Evolutionary conservation across 2,113 vertebrate species (phyloP), one percentile per base, ranked within the genome.

Genomic region (Campylorhamphus procurvoides): DNA sequence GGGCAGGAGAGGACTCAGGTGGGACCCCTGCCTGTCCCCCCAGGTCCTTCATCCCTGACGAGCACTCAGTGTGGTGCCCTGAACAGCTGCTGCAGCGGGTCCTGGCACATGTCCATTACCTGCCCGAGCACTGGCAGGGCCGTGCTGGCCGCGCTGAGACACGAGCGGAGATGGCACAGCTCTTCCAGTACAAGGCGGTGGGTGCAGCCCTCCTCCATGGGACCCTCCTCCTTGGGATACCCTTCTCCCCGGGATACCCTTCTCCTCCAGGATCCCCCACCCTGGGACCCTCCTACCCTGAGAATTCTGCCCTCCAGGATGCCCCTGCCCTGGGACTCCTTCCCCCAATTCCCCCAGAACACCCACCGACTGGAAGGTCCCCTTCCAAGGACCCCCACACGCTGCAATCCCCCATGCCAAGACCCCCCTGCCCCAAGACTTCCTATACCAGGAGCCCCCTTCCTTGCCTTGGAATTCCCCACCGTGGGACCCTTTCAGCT

Each of bases 121-220:
- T 99, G 99, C 99, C 99, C 8, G 99, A 99, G 97, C 99, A 99
- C 97, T 99, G 99, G 99, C 99, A 99, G 97, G 99, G 99, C 96
- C 99, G 98, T 17, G 99, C 99, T 77, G 98, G 99, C 91, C 98
- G 98, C 59, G 98, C 99, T 7, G 99, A 99, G 98, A 99, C 99
- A 14, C 98, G 99, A 4, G 98, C 98, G n/a, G 99, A 99, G 97
- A 99, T 99, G 94, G 98, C 99, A 3, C 99, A 99, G 97, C 99
- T 99, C 95, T 99, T 99, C 97, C 99, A 99, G 96, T 99, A 99
- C 98, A 99, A 99, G 98, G 99, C 99, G 79, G 99, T 99, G 77
- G 27, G 87, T 82, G 77, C 53, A 46, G 52, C 23, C 50, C 40
- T 40, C 7, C 6, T 31, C 39, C 46, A 25, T 0, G 8, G 31